These are phyloP conservation scores for Calephelis nemesis DNA, from an alignment of 1,140 invertebrate species.

Conservation along the genomic window DNA sequence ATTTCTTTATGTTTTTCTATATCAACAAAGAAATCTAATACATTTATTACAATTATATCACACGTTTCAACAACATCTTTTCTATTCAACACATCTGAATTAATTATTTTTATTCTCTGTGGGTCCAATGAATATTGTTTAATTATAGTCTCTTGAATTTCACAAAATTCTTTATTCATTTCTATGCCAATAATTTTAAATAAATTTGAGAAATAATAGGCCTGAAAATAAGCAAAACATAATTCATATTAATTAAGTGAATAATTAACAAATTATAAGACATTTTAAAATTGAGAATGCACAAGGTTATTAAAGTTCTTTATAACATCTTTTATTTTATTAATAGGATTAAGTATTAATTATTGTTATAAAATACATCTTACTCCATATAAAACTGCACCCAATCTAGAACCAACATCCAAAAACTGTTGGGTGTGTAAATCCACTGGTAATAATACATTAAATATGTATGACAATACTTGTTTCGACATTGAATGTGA, in stretches of 20 bases:
- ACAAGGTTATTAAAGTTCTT: no score
- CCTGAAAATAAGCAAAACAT: slow-evolving; percentile 74
- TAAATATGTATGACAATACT: slow-evolving; percentile 83
- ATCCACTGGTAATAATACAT: slow-evolving; percentile 80
- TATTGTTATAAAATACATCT: slow-evolving; percentile 36
- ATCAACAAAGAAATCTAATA: slow-evolving; percentile 84
- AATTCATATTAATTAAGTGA: not conserved
- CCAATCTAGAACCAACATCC: slow-evolving; percentile 86
- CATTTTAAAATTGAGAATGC: not conserved
- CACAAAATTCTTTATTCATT: slow-evolving; percentile 84
- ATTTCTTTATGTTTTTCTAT: slow-evolving; percentile 78
- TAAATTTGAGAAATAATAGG: slow-evolving; percentile 82
- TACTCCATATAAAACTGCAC: slow-evolving; percentile 85
- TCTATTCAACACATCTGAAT: slow-evolving; percentile 80
- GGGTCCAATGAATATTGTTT: slow-evolving; percentile 79
- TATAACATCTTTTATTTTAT: no score
- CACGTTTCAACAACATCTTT: slow-evolving; percentile 78
- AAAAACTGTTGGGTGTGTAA: slow-evolving; percentile 82
- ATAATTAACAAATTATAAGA: slow-evolving; percentile 18
- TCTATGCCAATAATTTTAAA: slow-evolving; percentile 84
- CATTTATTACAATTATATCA: slow-evolving; percentile 83
- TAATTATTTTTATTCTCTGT: slow-evolving; percentile 80
- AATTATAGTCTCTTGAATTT: slow-evolving; percentile 82
- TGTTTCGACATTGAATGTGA: slow-evolving; percentile 85
- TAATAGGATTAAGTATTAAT: no score